phyloP scores from a whole-genome alignment of 2,888 invertebrate species.

The Mylabris sibirica region DNA sequence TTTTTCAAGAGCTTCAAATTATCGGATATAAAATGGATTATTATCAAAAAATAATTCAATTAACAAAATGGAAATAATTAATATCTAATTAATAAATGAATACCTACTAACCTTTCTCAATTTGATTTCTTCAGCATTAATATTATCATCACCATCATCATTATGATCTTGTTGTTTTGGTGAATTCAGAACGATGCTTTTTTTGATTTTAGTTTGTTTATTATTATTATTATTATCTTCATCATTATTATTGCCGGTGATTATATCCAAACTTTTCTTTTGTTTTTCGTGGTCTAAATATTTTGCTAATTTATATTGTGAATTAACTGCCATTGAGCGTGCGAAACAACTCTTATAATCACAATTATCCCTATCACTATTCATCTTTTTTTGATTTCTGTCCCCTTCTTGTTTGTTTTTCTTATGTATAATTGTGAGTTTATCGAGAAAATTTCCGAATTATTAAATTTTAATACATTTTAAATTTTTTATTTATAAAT shows the following conservation, averaged over 20 bases:
- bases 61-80: neutral
- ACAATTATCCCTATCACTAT: conserved; percentile 42
- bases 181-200: neutral
- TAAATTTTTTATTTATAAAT: neutral
- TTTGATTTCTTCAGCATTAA: conserved; percentile 31
- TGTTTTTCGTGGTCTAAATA: conserved; percentile 30
- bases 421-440: neutral
- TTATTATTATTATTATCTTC: neutral
- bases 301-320: conserved; percentile 50
- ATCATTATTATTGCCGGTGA: neutral
- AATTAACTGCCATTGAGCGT: conserved; percentile 57
- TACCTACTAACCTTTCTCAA: conserved; percentile 46
- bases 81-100: neutral
- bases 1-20: neutral
- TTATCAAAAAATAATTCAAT: neutral
- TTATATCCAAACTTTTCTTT: neutral
- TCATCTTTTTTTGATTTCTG: conserved; percentile 36
- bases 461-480: neutral
- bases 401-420: neutral
- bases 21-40: neutral
- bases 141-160: neutral
- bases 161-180: neutral
- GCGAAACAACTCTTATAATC: conserved; percentile 59
- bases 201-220: neutral
- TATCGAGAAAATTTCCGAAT: neutral